Evolutionary conservation across 2,888 invertebrate species (phyloP).

Genomic region (Ashinkailepas kermadecensis): DNA sequence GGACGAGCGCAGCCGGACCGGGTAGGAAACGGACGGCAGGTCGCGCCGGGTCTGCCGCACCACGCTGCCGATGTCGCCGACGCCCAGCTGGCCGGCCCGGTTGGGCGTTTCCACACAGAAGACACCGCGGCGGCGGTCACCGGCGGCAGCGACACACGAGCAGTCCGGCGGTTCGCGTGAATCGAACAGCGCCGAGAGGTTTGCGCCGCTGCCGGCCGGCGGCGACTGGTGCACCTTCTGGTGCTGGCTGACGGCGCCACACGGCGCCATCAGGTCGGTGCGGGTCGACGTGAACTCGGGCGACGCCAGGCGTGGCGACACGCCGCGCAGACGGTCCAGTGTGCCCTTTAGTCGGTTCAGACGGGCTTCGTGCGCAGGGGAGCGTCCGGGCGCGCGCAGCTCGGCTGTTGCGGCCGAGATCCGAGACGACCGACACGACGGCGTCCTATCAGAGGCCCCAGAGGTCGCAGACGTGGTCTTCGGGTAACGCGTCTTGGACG

Average conservation of each 20-base stretch:
- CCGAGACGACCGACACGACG: not conserved
- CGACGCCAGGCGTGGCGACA: constrained; percentile 98
- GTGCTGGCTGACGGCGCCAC: constrained; percentile 47
- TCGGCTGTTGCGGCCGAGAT: not conserved
- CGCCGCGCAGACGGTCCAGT: constrained; percentile 61
- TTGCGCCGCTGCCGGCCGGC: not conserved
- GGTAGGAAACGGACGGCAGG: constrained; percentile 2
- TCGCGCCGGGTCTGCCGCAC: not conserved
- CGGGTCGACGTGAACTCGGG: constrained; percentile 94
- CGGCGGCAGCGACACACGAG: not conserved
- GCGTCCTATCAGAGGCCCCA: not conserved
- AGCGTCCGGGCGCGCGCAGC: not conserved
- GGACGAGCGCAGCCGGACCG: not conserved
- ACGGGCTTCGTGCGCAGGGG: not conserved
- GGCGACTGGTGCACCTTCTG: not conserved
- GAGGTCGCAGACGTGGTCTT: not conserved
- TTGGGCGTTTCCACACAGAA: constrained; percentile 4
- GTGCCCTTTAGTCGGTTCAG: not conserved
- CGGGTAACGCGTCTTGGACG: not conserved
- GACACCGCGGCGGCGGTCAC: not conserved
- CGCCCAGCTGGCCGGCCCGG: not conserved
- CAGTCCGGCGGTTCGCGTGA: no score
- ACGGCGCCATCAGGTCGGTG: constrained; percentile 94
- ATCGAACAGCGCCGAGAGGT: not conserved
- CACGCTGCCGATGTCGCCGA: not conserved